These are phyloP conservation scores for Aplocera efformata DNA, from an alignment of 2,888 invertebrate species.

Conservation along the genomic window DNA sequence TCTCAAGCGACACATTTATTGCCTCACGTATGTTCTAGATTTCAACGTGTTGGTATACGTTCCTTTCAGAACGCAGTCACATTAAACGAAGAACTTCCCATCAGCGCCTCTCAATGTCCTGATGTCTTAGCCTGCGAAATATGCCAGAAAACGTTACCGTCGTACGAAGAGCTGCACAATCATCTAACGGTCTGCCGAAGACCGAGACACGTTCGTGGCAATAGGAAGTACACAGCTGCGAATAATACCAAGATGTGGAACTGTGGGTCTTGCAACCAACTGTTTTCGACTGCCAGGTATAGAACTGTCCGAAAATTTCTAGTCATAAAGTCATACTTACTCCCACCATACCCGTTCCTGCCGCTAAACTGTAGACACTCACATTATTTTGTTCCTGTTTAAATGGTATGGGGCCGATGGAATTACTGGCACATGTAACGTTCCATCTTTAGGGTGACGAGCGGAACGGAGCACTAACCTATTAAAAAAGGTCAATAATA, in stretches of 20 bases:
- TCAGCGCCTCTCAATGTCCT: constrained; percentile 20
- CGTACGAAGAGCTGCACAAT: constrained; percentile 46
- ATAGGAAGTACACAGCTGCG: constrained; percentile 39
- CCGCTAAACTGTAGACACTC: too few species aligned
- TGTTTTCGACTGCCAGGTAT: constrained; percentile 69
- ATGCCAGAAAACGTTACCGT: constrained; percentile 45
- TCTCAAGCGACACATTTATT: too few species aligned
- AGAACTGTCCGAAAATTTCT: background rate
- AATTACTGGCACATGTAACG: too few species aligned
- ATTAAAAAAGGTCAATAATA: too few species aligned
- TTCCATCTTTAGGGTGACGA: too few species aligned
- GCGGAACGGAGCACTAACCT: too few species aligned
- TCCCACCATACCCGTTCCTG: too few species aligned
- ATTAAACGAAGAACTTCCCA: constrained; percentile 10
- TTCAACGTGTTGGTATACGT: too few species aligned
- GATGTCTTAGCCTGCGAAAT: constrained; percentile 46
- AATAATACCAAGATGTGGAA: constrained; percentile 72
- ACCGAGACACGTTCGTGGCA: constrained; percentile 41
- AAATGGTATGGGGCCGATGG: too few species aligned
- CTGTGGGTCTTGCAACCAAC: constrained; percentile 72
- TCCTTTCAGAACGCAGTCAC: constrained; percentile 6
- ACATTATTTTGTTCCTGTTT: too few species aligned
- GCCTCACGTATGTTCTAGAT: too few species aligned
- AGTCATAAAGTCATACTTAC: too few species aligned
- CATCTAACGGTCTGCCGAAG: constrained; percentile 44